A percentile compares a stretch with the other conserved stretches of the same genome.
Evolutionary conservation across 2,888 invertebrate genomes (phyloP).

Genomic region (Mamestra brassicae): DNA sequence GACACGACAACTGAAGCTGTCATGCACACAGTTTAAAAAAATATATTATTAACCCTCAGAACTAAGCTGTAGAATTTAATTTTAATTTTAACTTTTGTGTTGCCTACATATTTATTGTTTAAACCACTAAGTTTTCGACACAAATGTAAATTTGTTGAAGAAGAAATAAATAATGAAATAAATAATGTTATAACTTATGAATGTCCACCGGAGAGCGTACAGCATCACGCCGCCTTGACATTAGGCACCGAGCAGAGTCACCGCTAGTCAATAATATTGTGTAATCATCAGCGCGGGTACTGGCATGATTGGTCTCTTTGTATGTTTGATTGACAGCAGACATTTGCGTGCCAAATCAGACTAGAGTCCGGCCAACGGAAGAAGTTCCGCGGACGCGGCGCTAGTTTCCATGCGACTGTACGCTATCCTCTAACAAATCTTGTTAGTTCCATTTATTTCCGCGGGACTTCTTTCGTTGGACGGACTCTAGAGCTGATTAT

Average conservation of each 20-base stretch:
- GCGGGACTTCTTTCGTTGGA: no score
- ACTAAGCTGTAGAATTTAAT: background rate
- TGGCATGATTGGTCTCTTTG: slow-evolving; percentile 54
- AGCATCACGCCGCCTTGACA: slow-evolving; percentile 59
- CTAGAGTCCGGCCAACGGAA: background rate
- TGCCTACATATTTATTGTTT: no score
- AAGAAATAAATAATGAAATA: no score
- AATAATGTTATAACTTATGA: background rate
- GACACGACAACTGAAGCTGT: background rate
- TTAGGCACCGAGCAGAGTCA: slow-evolving; percentile 58
- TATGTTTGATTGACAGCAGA: slow-evolving; percentile 58
- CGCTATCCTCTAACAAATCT: no score
- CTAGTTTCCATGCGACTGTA: no score
- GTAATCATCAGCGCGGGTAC: slow-evolving; percentile 45
- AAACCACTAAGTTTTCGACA: no score
- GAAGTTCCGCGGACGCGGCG: no score
- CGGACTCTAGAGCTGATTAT: background rate
- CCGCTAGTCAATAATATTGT: slow-evolving; percentile 50
- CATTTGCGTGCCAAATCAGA: slow-evolving; percentile 31
- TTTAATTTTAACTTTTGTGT: no score
- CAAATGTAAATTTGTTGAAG: no score
- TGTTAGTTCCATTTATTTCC: no score
- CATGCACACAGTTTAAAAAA: no score
- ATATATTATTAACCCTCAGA: no score
- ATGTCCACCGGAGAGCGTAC: slow-evolving; percentile 20